Conservation (phyloP, 2,113 vertebrate species). For the Serilophus lunatus region DNA sequence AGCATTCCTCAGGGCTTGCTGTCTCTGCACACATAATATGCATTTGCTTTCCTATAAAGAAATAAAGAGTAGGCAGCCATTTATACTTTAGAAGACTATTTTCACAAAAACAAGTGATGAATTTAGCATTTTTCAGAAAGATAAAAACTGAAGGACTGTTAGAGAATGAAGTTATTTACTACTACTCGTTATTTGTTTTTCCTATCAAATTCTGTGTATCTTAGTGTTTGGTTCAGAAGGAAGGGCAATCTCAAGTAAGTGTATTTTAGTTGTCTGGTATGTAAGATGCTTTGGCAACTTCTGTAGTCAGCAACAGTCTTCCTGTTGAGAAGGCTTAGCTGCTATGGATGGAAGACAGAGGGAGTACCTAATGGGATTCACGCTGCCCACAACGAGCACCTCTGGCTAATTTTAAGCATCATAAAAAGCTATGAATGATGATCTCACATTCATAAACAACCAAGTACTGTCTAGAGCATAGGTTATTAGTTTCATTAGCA, state of each 20-base stretch:
- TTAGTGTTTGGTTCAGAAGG: neutral
- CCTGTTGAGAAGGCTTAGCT: neutral
- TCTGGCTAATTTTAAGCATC: neutral
- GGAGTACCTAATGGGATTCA: neutral
- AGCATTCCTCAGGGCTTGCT: neutral
- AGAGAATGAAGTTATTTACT: neutral
- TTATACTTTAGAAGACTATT: neutral
- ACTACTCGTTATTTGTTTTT: neutral
- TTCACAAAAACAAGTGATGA: neutral
- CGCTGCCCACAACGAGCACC: neutral
- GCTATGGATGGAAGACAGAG: neutral
- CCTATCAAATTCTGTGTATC: neutral
- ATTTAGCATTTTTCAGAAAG: neutral
- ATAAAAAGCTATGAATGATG: neutral
- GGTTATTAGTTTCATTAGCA: slow-evolving; percentile 6
- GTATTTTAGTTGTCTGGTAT: neutral
- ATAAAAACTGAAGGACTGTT: neutral
- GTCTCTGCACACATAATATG: too few relatives aligned
- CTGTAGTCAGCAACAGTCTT: neutral
- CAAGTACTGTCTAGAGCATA: slow-evolving; percentile 1
- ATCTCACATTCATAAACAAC: neutral
- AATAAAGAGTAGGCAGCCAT: neutral
- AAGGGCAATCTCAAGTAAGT: neutral
- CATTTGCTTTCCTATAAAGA: neutral
- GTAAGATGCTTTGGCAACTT: slow-evolving; percentile 1